These are phyloP conservation scores for Gnatocerus cornutus DNA, from an alignment of 2,888 invertebrate genomes.

Conservation along the genomic window DNA sequence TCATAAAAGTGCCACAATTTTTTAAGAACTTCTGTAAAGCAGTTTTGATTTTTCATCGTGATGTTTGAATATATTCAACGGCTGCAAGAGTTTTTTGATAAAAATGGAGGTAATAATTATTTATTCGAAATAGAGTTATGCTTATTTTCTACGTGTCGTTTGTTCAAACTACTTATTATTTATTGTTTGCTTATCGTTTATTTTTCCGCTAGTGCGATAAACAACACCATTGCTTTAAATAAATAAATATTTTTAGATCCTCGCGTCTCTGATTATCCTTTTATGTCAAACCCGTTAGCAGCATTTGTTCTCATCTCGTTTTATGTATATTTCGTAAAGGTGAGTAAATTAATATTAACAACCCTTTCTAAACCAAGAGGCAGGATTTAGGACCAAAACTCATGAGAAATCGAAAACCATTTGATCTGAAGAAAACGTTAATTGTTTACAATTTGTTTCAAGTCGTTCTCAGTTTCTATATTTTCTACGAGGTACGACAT, in stretches of 20 bases:
- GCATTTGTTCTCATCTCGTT: not conserved
- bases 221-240: too few relatives aligned
- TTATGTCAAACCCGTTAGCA: constrained; percentile 6
- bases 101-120: too few relatives aligned
- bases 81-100: too few relatives aligned
- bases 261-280: not conserved
- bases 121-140: too few relatives aligned
- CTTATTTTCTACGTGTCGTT: too few relatives aligned
- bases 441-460: constrained; percentile 83
- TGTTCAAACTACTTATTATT: too few relatives aligned
- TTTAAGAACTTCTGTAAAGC: too few relatives aligned
- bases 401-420: constrained; percentile 94
- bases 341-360: not conserved
- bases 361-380: not conserved
- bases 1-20: too few relatives aligned
- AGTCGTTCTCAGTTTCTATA: constrained; percentile 92
- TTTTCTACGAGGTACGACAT: constrained; percentile 87
- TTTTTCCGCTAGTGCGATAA: too few relatives aligned
- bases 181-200: too few relatives aligned
- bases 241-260: constrained; percentile 8
- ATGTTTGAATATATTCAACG: too few relatives aligned
- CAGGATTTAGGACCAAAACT: constrained; percentile 88
- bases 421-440: constrained; percentile 79
- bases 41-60: too few relatives aligned
- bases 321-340: constrained; percentile 15